Percentiles rank a stretch among this genome's conserved stretches.
Evolutionary conservation across 2,888 invertebrate species (phyloP).

Genomic region (Choreutis nemorana): DNA sequence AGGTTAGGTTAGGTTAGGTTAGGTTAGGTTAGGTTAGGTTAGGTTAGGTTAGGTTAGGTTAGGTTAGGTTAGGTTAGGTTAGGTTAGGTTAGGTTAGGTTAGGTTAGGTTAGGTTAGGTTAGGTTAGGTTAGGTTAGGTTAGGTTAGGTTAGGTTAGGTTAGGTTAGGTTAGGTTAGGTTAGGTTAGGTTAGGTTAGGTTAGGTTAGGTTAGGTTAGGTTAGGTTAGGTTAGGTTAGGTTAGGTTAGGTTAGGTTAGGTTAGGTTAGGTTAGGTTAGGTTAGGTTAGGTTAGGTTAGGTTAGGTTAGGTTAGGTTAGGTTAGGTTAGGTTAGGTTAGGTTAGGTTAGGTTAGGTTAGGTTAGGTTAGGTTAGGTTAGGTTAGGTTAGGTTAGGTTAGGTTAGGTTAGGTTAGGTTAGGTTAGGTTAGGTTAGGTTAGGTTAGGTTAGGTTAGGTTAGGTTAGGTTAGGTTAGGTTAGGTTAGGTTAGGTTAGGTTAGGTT

Average conservation of each 20-base stretch:
- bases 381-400: constrained; percentile 6
- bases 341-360: constrained; percentile 6
- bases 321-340: constrained; percentile 12
- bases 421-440: constrained; percentile 6
- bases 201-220: constrained; percentile 11
- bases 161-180: constrained; percentile 12
- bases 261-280: constrained; percentile 13
- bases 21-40: constrained; percentile 1
- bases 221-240: constrained; percentile 10
- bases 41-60: constrained; percentile 4
- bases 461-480: constrained; percentile 5
- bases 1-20: constrained; percentile 3
- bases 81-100: constrained; percentile 4
- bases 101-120: constrained; percentile 5
- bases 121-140: constrained; percentile 13
- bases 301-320: constrained; percentile 14
- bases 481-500: constrained; percentile 5
- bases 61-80: constrained; percentile 3
- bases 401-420: constrained; percentile 6
- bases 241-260: constrained; percentile 11
- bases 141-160: constrained; percentile 13
- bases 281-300: constrained; percentile 14
- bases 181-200: constrained; percentile 12
- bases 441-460: constrained; percentile 6
- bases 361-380: constrained; percentile 6